Conservation (phyloP, 2,113 vertebrate species). For the Tragelaphus scriptus region DNA sequence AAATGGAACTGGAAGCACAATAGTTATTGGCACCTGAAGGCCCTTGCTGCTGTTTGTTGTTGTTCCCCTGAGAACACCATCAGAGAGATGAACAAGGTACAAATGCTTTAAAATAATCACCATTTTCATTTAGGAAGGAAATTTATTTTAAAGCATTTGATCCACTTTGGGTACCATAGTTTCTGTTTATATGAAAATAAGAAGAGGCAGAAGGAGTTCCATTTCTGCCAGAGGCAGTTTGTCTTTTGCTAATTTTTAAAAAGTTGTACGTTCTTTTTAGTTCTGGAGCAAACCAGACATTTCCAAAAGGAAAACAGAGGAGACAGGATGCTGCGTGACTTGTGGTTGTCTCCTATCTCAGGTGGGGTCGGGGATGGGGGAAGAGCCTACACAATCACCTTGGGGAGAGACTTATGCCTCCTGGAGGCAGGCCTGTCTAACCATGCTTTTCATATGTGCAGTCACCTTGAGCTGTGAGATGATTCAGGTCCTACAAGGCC, state of each 20-base stretch:
- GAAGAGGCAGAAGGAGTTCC: not conserved
- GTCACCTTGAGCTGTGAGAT: not conserved
- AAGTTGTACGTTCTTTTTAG: not conserved
- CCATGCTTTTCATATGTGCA: not conserved
- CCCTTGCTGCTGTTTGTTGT: not conserved
- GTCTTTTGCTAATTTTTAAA: constrained; percentile 1
- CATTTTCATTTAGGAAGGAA: constrained; percentile 1
- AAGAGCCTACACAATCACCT: not conserved
- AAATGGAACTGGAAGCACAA: not conserved
- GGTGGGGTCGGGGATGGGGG: not conserved
- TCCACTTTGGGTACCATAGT: not conserved
- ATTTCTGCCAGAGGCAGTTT: not conserved
- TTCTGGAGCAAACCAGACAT: constrained; percentile 1
- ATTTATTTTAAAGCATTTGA: constrained; percentile 12
- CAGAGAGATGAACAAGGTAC: not conserved
- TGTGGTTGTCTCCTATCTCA: not conserved
- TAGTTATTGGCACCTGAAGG: not conserved
- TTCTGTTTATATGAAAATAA: not conserved
- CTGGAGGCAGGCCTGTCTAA: not conserved
- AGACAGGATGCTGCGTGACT: not conserved
- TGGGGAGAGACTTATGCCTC: not conserved
- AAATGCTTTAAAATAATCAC: constrained; percentile 30
- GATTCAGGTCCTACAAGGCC: not conserved
- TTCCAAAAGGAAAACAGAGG: not conserved
- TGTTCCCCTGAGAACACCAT: constrained; percentile 16